These are phyloP conservation scores for Pseudoatta argentina DNA, from an alignment of 1,140 invertebrate species.

Conservation along the genomic window DNA sequence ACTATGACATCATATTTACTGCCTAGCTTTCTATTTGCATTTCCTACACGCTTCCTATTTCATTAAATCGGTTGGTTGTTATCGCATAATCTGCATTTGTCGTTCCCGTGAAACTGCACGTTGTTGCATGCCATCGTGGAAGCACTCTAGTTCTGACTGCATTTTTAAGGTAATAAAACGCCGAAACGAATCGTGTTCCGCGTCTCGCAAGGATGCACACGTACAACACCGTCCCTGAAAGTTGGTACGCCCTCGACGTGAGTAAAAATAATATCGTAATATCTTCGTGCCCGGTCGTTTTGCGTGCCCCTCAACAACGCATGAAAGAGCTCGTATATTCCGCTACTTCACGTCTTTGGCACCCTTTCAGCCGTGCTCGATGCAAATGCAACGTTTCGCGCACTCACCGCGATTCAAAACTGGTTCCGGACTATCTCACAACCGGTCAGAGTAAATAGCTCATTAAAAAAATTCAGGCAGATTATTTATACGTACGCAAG, in stretches of 20 bases:
- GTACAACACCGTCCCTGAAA: constrained; percentile 45
- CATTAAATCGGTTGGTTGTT: constrained; percentile 14
- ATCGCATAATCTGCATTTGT: constrained; percentile 17
- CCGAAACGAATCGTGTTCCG: not conserved
- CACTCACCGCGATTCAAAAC: not conserved
- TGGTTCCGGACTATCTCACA: not conserved
- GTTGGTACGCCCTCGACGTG: not conserved
- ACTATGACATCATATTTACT: not conserved
- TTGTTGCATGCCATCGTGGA: constrained; percentile 13
- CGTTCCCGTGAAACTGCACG: constrained; percentile 21
- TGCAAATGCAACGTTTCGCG: constrained; percentile 41
- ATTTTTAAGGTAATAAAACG: constrained; percentile 24
- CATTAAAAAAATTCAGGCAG: constrained; percentile 13
- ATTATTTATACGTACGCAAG: not conserved
- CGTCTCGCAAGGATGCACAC: not conserved
- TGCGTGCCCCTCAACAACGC: not conserved
- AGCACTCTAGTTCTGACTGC: constrained; percentile 8
- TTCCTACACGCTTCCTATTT: constrained; percentile 29
- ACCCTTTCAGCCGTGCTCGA: constrained; percentile 22
- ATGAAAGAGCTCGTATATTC: constrained; percentile 31
- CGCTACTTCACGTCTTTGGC: constrained; percentile 30
- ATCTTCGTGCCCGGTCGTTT: constrained; percentile 18
- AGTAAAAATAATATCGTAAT: constrained; percentile 54
- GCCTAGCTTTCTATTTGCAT: not conserved
- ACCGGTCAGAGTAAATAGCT: not conserved